Percentiles rank a stretch among this genome's conserved stretches.
These are phyloP conservation scores for Apteryx owenii DNA, from an alignment of 2,113 vertebrate species.

Conservation along the genomic window DNA sequence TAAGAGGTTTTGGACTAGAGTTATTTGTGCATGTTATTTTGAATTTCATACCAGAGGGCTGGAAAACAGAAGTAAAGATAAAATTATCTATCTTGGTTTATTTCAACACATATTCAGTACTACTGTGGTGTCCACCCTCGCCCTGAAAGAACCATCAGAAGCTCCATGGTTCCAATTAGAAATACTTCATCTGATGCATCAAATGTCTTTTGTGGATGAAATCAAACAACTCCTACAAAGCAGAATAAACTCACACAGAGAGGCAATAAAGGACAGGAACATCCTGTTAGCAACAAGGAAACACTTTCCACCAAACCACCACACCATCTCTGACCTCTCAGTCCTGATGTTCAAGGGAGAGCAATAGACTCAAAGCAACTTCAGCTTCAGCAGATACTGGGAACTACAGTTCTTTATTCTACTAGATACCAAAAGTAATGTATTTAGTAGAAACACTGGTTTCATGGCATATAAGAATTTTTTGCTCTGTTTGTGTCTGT, in stretches of 20 bases:
- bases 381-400: not conserved
- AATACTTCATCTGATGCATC: not conserved
- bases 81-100: not conserved
- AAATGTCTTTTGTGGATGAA: not conserved
- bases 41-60: not conserved
- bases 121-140: not conserved
- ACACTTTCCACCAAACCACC: not conserved
- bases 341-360: not conserved
- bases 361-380: not conserved
- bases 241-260: not conserved
- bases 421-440: not conserved
- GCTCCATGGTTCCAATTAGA: not conserved
- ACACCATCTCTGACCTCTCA: not conserved
- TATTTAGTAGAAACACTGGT: not conserved
- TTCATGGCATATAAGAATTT: not conserved
- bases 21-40: not conserved
- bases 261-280: not conserved
- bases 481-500: not conserved
- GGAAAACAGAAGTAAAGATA: not conserved
- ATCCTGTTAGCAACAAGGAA: not conserved
- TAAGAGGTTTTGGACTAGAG: not conserved
- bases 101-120: not conserved
- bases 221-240: not conserved
- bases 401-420: not conserved
- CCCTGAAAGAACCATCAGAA: not conserved